Evolutionary conservation across 2,888 invertebrate species (phyloP).

Genomic region (Lasioglossum marginatum): DNA sequence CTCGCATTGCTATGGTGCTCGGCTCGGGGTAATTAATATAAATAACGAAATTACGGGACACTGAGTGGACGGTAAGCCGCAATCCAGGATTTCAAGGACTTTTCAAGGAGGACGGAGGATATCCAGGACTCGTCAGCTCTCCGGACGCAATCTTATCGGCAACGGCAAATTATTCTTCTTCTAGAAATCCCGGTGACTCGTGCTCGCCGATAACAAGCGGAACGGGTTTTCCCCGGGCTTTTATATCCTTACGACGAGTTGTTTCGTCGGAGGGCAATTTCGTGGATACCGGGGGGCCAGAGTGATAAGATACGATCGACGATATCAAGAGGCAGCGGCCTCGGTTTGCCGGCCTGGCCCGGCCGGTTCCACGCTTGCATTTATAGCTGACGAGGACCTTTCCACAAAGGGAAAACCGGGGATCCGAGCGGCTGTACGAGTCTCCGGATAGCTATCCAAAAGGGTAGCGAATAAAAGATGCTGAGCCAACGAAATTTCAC

Average conservation of each 20-base stretch:
- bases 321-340: constrained; percentile 45
- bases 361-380: constrained; percentile 32
- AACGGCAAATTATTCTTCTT: constrained; percentile 54
- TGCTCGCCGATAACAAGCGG: constrained; percentile 34
- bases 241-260: constrained; percentile 51
- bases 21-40: not conserved
- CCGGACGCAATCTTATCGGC: constrained; percentile 53
- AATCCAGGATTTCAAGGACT: not conserved
- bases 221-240: constrained; percentile 31
- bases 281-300: constrained; percentile 29
- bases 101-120: not conserved
- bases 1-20: not conserved
- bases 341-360: not conserved
- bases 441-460: constrained; percentile 36
- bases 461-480: not conserved
- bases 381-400: constrained; percentile 38
- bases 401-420: constrained; percentile 10
- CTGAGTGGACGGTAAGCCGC: not conserved
- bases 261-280: constrained; percentile 56
- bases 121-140: not conserved
- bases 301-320: constrained; percentile 50
- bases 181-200: constrained; percentile 36
- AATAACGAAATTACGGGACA: not conserved
- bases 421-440: constrained; percentile 31
- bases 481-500: not conserved